These are phyloP conservation scores for Miltochrista miniata DNA, from an alignment of 2,888 invertebrate species.

Conservation along the genomic window DNA sequence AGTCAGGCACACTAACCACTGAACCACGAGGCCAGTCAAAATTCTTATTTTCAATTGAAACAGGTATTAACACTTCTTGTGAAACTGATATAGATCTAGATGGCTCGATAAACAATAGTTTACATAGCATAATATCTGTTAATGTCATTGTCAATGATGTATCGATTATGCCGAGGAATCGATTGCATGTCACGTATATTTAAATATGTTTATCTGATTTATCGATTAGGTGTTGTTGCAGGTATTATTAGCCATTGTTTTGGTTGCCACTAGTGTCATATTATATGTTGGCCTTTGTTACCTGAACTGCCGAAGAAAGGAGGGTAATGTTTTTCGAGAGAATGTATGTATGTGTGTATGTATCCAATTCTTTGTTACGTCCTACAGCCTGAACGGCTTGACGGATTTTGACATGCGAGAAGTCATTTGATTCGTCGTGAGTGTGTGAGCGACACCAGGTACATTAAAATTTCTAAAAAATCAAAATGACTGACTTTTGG, in stretches of 20 bases:
- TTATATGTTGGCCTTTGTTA: background rate
- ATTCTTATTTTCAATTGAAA: background rate
- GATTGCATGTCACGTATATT: constrained; percentile 30
- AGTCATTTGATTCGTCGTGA: no score
- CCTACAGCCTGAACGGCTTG: no score
- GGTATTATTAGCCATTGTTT: background rate
- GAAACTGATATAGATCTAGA: constrained; percentile 31
- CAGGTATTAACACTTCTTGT: constrained; percentile 17
- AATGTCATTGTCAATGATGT: constrained; percentile 21
- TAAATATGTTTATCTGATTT: background rate
- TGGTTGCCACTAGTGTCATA: background rate
- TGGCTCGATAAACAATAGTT: constrained; percentile 22
- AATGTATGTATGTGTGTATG: no score
- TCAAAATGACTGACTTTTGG: no score
- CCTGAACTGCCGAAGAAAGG: no score
- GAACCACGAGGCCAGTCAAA: no score
- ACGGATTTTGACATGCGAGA: no score
- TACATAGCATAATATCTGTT: constrained; percentile 29
- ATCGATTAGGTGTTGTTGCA: background rate
- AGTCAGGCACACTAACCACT: no score
- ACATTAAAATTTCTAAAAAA: no score
- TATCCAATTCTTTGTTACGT: no score
- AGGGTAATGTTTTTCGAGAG: no score
- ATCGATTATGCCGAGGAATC: constrained; percentile 5
- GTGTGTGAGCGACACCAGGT: no score